These are phyloP conservation scores for Myotis yumanensis DNA, from an alignment of 2,113 vertebrate species.

Conservation along the genomic window DNA sequence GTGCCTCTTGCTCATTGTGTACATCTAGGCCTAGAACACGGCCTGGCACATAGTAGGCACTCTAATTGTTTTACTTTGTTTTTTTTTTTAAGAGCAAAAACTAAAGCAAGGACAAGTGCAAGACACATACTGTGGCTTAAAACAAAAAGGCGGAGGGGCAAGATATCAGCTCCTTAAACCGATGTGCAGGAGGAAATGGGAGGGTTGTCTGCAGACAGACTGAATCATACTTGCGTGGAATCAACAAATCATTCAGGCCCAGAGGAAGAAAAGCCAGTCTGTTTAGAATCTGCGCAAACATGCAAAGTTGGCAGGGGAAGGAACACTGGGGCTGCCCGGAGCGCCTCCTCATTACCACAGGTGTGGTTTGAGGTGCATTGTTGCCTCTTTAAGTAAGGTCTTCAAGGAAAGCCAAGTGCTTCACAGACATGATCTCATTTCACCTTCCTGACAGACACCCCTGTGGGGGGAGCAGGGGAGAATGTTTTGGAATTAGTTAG, in stretches of 20 bases:
- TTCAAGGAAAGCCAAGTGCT: slow-evolving; percentile 59
- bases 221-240: slow-evolving; percentile 47
- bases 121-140: not conserved
- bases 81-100: not conserved
- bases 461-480: not conserved
- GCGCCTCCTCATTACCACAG: slow-evolving; percentile 36
- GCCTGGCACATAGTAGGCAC: not conserved
- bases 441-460: slow-evolving; percentile 63
- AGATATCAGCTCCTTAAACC: not conserved
- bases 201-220: not conserved
- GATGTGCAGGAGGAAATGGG: not conserved
- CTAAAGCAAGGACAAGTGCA: not conserved
- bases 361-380: slow-evolving; percentile 64
- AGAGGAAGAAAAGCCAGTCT: slow-evolving; percentile 41
- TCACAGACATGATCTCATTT: slow-evolving; percentile 76
- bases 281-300: slow-evolving; percentile 63
- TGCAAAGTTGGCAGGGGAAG: slow-evolving; percentile 56
- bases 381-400: slow-evolving; percentile 68
- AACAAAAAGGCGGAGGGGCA: not conserved
- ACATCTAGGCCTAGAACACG: not conserved
- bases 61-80: not conserved
- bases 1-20: not conserved
- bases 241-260: slow-evolving; percentile 44
- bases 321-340: not conserved
- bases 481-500: slow-evolving; percentile 52